Percentiles rank a stretch among this genome's conserved stretches.
phyloP scores from a whole-genome alignment of 2,797 vertebrate species.

The Artibeus jamaicensis region DNA sequence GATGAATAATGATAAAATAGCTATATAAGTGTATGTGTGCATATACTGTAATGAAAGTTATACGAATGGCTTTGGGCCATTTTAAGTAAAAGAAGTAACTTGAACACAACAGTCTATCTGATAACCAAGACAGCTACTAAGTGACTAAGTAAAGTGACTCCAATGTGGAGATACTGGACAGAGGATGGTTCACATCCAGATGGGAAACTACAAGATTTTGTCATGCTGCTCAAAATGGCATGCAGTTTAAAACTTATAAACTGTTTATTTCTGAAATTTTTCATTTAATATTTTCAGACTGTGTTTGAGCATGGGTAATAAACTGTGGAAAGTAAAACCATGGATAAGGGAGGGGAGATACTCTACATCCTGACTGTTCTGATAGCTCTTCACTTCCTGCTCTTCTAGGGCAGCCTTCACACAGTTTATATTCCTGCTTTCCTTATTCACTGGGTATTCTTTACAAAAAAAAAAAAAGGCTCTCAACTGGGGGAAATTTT shows the following conservation, averaged over 20 bases:
- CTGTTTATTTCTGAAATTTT: neutral
- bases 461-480: neutral
- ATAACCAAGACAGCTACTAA: neutral
- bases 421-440: neutral
- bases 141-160: neutral
- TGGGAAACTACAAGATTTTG: neutral
- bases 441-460: neutral
- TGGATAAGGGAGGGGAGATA: neutral
- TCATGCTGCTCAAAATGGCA: neutral
- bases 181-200: neutral
- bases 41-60: neutral
- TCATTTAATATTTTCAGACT: neutral
- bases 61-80: neutral
- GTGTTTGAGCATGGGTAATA: neutral
- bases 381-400: neutral
- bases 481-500: neutral
- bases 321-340: neutral
- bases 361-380: neutral
- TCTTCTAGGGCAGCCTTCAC: neutral
- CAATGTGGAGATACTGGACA: neutral
- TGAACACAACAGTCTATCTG: neutral
- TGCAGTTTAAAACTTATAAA: neutral
- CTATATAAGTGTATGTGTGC: no score
- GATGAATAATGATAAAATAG: neutral
- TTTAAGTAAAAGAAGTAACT: neutral